Conservation (phyloP, 2,888 invertebrate species). For the Trisateles emortualis region DNA sequence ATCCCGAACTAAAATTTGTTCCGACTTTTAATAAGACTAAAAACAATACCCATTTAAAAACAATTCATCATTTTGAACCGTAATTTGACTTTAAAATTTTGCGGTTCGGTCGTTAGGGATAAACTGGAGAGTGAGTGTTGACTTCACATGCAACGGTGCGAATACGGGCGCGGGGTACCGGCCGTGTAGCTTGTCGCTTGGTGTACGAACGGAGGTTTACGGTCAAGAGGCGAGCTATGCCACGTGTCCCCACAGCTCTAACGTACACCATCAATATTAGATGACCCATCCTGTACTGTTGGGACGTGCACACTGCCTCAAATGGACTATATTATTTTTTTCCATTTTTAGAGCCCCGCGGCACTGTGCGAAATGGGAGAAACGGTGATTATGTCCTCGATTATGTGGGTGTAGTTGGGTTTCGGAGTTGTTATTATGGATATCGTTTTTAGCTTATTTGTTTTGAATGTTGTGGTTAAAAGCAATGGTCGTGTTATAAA, state of each 20-base stretch:
- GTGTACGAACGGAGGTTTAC: slow-evolving; percentile 21
- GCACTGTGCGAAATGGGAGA: slow-evolving; percentile 7
- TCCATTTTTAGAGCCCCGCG: slow-evolving; percentile 10
- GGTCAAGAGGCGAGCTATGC: slow-evolving; percentile 36
- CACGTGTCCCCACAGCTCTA: slow-evolving; percentile 51
- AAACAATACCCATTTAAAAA: not conserved
- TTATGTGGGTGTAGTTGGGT: slow-evolving; percentile 5
- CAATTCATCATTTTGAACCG: not conserved
- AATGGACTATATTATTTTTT: slow-evolving; percentile 40
- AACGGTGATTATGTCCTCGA: slow-evolving; percentile 14
- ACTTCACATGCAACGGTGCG: not conserved
- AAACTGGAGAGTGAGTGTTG: not conserved
- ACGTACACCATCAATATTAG: slow-evolving; percentile 67
- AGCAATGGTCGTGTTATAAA: not conserved
- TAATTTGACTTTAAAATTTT: not conserved
- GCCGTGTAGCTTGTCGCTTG: not conserved
- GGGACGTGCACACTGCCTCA: slow-evolving; percentile 41
- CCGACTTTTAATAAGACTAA: not conserved
- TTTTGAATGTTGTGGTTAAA: not conserved
- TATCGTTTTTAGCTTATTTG: slow-evolving; percentile 2
- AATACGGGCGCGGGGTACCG: not conserved
- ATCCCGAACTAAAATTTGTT: too few relatives aligned
- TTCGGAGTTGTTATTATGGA: not conserved
- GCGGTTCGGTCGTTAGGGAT: not conserved
- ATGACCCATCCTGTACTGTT: slow-evolving; percentile 52